Percentiles rank a stretch among this genome's conserved stretches.
Evolutionary conservation across 1,140 invertebrate genomes (phyloP).

Genomic region (Drosophila ficusphila): DNA sequence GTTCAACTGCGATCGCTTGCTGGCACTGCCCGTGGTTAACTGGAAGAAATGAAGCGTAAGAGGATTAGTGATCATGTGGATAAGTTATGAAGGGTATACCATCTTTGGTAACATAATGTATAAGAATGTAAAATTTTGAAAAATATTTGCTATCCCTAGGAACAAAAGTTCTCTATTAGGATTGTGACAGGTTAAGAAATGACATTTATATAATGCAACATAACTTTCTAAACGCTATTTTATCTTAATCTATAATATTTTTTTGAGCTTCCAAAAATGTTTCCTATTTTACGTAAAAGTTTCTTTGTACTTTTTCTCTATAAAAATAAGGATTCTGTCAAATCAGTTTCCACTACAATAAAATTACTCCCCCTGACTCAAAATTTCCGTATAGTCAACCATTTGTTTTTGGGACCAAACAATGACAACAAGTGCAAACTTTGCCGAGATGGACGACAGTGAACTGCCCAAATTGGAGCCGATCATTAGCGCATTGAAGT

Average conservation of each 20-base stretch:
- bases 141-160: no score
- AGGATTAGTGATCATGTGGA: neutral
- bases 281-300: no score
- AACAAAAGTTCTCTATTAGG: no score
- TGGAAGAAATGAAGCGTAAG: neutral
- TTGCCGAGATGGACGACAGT: constrained; percentile 26
- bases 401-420: neutral
- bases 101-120: constrained; percentile 10
- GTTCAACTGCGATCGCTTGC: constrained; percentile 68
- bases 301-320: no score
- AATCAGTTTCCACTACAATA: neutral
- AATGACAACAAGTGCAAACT: constrained; percentile 43
- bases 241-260: no score
- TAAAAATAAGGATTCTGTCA: no score
- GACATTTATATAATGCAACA: no score
- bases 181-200: no score
- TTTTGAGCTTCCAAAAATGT: no score
- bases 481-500: constrained; percentile 57
- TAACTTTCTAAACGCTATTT: no score
- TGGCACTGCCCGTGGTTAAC: constrained; percentile 77
- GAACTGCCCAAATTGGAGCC: constrained; percentile 55
- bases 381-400: constrained; percentile 14
- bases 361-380: neutral
- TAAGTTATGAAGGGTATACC: constrained; percentile 9
- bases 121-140: no score